Percentiles rank a stretch among this genome's conserved stretches.
Evolutionary conservation across 2,113 vertebrate species (phyloP).

Genomic region (Sphaerodactylus townsendi): DNA sequence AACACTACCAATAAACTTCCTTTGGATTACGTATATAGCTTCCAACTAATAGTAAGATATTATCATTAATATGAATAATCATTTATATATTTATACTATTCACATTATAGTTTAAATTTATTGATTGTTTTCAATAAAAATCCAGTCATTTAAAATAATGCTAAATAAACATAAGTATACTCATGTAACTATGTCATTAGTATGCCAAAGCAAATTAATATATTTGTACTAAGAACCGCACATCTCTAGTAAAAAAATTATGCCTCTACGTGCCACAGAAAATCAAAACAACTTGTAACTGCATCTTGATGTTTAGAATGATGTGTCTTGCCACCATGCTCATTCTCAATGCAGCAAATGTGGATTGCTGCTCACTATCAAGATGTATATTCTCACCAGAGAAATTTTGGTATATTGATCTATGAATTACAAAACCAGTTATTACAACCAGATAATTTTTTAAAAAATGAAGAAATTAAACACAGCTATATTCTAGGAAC

Average conservation of each 20-base stretch:
- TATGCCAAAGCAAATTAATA: background rate
- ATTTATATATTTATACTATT: background rate
- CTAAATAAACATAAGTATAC: background rate
- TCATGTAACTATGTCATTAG: background rate
- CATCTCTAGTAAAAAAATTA: background rate
- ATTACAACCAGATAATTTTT: too few relatives aligned
- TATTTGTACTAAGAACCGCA: background rate
- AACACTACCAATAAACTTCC: background rate
- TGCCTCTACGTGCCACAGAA: background rate
- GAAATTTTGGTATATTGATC: background rate
- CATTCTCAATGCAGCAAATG: background rate
- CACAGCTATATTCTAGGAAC: background rate
- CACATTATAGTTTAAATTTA: background rate
- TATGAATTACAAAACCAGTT: background rate
- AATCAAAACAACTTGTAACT: background rate
- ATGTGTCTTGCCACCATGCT: background rate
- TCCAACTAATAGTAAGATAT: background rate
- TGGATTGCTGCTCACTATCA: background rate
- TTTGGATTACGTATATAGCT: background rate
- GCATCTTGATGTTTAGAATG: background rate
- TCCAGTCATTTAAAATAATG: too few relatives aligned
- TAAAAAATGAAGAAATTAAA: background rate
- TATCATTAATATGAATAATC: background rate
- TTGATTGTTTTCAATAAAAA: background rate
- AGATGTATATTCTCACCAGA: fast-evolving